phyloP scores from a whole-genome alignment of 2,888 invertebrate species.

The Xestia ashworthii region DNA sequence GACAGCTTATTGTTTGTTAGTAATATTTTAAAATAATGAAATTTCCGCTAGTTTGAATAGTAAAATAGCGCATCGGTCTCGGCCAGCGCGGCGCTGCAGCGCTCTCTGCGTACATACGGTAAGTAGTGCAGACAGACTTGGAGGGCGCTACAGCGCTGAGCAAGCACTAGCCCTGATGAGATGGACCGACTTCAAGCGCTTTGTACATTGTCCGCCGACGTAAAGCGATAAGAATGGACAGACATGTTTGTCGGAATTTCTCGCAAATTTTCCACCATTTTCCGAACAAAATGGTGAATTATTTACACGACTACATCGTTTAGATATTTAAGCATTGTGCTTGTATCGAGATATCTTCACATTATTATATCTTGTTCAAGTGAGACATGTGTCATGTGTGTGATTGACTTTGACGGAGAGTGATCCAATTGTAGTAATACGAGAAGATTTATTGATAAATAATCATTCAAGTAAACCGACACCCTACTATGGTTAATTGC shows the following conservation, averaged over 20 bases:
- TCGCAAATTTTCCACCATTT: constrained; percentile 5
- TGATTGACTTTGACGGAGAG: constrained; percentile 47
- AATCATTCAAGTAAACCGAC: constrained; percentile 28
- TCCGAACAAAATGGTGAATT: constrained; percentile 24
- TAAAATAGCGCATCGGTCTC: constrained; percentile 44
- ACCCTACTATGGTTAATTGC: constrained; percentile 35
- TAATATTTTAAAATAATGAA: constrained; percentile 52
- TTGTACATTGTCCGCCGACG: constrained; percentile 61
- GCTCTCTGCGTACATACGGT: constrained; percentile 19
- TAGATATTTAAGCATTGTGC: constrained; percentile 10
- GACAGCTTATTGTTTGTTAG: constrained; percentile 30
- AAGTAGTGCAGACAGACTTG: constrained; percentile 28
- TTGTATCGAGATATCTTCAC: constrained; percentile 2
- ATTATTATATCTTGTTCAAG: constrained; percentile 38
- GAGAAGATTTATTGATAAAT: constrained; percentile 39
- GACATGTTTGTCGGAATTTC: constrained; percentile 9
- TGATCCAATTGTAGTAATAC: constrained; percentile 15
- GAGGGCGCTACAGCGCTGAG: constrained; percentile 54
- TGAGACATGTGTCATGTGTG: constrained; percentile 2
- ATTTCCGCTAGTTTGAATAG: constrained; percentile 40
- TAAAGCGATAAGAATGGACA: constrained; percentile 38
- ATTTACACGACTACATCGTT: constrained; percentile 7
- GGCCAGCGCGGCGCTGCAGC: constrained; percentile 35
- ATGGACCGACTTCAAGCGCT: constrained; percentile 61
- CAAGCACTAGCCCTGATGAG: constrained; percentile 62